Conservation (phyloP, 2,888 invertebrate genomes). For the Heliconius hortense region DNA sequence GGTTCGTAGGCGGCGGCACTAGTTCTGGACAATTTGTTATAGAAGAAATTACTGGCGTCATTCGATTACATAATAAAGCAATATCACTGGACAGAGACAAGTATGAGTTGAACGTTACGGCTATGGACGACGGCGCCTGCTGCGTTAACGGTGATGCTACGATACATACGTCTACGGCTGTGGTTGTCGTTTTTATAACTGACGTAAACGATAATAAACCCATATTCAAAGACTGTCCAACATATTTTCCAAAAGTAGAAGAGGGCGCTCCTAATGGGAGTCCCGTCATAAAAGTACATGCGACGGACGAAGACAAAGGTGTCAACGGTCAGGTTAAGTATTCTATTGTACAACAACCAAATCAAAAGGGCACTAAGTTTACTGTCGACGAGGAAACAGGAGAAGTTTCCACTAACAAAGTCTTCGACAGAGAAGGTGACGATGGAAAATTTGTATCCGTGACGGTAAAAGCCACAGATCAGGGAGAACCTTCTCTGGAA, state of each 20-base stretch:
- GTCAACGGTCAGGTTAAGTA: conserved; percentile 97
- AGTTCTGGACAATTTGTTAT: conserved; percentile 96
- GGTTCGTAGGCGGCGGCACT: conserved; percentile 94
- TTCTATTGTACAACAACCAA: conserved; percentile 97
- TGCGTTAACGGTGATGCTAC: conserved; percentile 94
- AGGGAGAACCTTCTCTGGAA: conserved; percentile 98
- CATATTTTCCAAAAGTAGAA: conserved; percentile 96
- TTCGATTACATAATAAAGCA: conserved; percentile 92
- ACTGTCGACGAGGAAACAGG: conserved; percentile 97
- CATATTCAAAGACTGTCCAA: conserved; percentile 95
- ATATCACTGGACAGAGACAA: conserved; percentile 95
- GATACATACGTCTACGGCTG: conserved; percentile 96
- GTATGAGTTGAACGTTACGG: conserved; percentile 97
- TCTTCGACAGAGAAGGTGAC: conserved; percentile 98
- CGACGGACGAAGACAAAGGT: conserved; percentile 97
- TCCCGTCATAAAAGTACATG: conserved; percentile 95
- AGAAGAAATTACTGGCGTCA: conserved; percentile 97
- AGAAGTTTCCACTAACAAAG: conserved; percentile 96
- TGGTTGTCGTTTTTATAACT: conserved; percentile 97
- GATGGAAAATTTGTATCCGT: conserved; percentile 98
- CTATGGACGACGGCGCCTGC: conserved; percentile 98
- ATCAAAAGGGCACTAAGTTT: conserved; percentile 97
- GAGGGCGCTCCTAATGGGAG: conserved; percentile 97
- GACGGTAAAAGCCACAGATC: conserved; percentile 98
- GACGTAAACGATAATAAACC: conserved; percentile 99